Evolutionary conservation across 2,797 vertebrate genomes (phyloP).

Genomic region (Psittacula echo): DNA sequence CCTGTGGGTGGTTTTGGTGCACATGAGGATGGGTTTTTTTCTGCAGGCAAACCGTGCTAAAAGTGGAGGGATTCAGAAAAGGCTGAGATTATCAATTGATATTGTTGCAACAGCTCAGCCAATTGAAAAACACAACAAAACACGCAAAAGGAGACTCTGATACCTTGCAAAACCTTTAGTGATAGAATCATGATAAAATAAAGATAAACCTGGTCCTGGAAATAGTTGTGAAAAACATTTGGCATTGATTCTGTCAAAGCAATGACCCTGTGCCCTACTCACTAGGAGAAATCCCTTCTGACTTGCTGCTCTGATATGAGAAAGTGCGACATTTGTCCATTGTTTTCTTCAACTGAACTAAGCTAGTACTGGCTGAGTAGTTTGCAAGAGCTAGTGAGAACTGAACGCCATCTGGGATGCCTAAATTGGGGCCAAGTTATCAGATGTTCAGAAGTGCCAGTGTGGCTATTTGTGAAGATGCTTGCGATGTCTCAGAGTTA

Average conservation of each 20-base stretch:
- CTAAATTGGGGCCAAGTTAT: background rate
- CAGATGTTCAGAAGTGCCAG: background rate
- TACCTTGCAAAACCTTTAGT: background rate
- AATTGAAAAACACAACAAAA: background rate
- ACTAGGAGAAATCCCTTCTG: background rate
- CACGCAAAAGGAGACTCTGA: background rate
- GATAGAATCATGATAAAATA: background rate
- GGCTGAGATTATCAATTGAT: background rate
- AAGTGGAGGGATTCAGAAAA: background rate
- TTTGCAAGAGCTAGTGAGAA: background rate
- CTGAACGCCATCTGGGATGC: background rate
- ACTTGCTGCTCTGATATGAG: background rate
- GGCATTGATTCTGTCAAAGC: background rate
- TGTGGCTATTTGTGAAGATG: background rate
- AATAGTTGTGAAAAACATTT: background rate
- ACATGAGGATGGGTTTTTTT: background rate
- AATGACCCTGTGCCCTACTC: background rate
- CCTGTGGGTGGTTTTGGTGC: background rate
- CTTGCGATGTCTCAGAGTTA: background rate
- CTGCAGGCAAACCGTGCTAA: background rate
- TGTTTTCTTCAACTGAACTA: background rate
- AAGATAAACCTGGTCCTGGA: background rate
- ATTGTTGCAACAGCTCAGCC: background rate
- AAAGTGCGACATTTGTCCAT: background rate
- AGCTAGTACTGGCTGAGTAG: background rate